A percentile compares a stretch with the other conserved stretches of the same genome.
Evolutionary conservation across 2,113 vertebrate genomes (phyloP).

Genomic region (Strix uralensis): DNA sequence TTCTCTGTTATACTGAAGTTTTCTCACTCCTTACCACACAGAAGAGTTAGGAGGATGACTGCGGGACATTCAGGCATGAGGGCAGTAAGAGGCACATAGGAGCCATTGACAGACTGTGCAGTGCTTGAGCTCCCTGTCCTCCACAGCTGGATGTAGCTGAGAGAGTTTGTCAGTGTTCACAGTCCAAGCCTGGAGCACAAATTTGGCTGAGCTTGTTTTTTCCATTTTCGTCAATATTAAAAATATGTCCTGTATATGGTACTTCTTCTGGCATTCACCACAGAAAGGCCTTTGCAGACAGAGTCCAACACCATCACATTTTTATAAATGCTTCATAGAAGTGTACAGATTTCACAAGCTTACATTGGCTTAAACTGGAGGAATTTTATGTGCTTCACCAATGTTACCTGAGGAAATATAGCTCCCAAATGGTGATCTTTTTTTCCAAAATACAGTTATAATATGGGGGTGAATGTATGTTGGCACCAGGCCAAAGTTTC

Average conservation of each 20-base stretch:
- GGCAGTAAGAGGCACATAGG: background rate
- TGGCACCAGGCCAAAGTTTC: background rate
- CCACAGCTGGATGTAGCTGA: rapidly evolving
- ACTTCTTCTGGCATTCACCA: background rate
- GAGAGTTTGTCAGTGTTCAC: background rate
- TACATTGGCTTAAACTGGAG: conserved; percentile 24
- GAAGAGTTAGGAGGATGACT: background rate
- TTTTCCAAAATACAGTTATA: background rate
- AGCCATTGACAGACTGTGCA: background rate
- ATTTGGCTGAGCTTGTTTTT: background rate
- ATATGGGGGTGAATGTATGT: background rate
- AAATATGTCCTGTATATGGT: background rate
- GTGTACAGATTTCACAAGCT: conserved; percentile 3
- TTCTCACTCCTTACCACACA: background rate
- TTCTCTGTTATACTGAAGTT: background rate
- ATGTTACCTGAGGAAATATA: conserved; percentile 33
- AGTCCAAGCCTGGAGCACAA: background rate
- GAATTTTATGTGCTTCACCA: conserved; percentile 2
- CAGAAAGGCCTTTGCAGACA: background rate
- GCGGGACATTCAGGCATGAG: background rate
- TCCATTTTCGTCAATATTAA: background rate
- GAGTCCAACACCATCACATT: background rate
- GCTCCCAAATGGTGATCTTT: background rate
- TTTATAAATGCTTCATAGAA: conserved; percentile 8
- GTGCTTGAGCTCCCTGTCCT: background rate